phyloP scores from a whole-genome alignment of 2,797 vertebrate species.

The Esox masquinongy region DNA sequence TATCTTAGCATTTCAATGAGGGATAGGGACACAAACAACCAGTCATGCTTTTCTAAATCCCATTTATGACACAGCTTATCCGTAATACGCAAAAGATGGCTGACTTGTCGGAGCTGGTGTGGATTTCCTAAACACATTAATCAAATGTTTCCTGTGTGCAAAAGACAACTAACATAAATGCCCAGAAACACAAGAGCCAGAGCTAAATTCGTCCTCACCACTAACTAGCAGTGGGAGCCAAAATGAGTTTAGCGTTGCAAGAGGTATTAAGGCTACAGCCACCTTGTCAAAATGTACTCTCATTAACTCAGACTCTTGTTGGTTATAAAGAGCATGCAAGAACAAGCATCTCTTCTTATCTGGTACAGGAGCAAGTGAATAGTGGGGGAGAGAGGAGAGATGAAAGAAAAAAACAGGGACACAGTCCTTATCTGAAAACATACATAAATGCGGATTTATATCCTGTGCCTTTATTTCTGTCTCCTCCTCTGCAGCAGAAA shows the following conservation, averaged over 20 bases:
- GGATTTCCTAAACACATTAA: not conserved
- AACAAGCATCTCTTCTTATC: not conserved
- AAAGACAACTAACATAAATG: not conserved
- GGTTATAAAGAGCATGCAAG: constrained; percentile 28
- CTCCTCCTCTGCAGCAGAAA: constrained; percentile 34
- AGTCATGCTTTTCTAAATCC: constrained; percentile 1
- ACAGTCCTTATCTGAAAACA: constrained; percentile 1
- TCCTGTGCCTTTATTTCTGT: constrained; percentile 36
- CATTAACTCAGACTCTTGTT: constrained; percentile 27
- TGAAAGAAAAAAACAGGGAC: constrained; percentile 10
- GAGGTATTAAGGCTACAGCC: not conserved
- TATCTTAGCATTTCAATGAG: not conserved
- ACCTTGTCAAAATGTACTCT: constrained; percentile 29
- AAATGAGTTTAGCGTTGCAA: not conserved
- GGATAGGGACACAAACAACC: not conserved
- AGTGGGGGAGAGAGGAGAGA: constrained; percentile 9
- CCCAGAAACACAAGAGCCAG: not conserved
- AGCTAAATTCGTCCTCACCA: not conserved
- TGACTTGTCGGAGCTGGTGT: not conserved
- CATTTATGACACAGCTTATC: not conserved
- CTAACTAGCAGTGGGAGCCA: not conserved
- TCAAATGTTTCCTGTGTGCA: not conserved
- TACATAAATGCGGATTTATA: constrained; percentile 43
- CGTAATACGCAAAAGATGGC: not conserved
- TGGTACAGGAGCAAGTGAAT: not conserved